Evolutionary conservation across 2,888 invertebrate species (phyloP).

Genomic region (Drosophila ezoana): DNA sequence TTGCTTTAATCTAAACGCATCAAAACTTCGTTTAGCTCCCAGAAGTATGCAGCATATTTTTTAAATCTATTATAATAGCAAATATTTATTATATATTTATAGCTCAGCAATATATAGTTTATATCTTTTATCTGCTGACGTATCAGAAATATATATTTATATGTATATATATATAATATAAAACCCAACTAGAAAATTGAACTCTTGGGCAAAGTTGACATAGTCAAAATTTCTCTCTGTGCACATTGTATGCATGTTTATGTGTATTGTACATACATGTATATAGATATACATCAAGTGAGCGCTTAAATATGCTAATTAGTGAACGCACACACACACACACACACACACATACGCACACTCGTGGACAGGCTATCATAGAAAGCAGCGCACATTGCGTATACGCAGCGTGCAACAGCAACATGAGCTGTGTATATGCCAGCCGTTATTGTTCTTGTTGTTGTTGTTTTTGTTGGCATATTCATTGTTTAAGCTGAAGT

Average conservation of each 20-base stretch:
- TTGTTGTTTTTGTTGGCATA: conserved; percentile 13
- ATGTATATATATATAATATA: rapidly evolving
- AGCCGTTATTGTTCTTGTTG: conserved; percentile 10
- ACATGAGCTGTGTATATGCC: conserved; percentile 24
- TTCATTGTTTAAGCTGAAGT: conserved; percentile 6
- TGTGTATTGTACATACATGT: not conserved
- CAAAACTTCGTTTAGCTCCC: conserved; percentile 7
- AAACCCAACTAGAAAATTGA: no score
- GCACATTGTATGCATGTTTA: not conserved
- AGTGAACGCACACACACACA: conserved; percentile 18
- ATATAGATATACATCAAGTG: conserved; percentile 5
- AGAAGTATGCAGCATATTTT: conserved; percentile 30
- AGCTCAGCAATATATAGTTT: no score
- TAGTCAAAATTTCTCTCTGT: conserved; percentile 9
- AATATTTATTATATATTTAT: no score
- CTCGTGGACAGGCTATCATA: conserved; percentile 1
- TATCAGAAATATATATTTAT: no score
- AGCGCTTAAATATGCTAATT: conserved; percentile 60
- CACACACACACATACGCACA: conserved; percentile 4
- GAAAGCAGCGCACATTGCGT: conserved; percentile 42
- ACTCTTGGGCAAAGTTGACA: no score
- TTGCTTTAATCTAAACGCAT: no score
- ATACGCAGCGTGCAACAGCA: conserved; percentile 52
- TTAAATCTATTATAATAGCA: not conserved
- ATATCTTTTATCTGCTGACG: no score